A percentile compares a stretch with the other conserved stretches of the same genome.
phyloP scores from a whole-genome alignment of 2,797 vertebrate species.

The Crenichthys baileyi region DNA sequence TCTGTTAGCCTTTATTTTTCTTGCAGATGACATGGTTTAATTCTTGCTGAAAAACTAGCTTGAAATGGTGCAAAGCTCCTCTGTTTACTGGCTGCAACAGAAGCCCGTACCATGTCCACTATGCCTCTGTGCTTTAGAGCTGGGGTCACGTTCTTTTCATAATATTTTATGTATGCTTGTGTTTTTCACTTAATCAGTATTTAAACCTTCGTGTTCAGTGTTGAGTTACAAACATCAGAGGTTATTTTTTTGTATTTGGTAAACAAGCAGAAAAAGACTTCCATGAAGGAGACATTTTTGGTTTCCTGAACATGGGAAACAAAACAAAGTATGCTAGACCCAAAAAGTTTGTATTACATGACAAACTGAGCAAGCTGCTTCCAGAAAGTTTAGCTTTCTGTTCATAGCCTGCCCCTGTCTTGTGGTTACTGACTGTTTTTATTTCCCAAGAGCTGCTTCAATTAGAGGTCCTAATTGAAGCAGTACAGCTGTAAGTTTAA shows the following conservation, averaged over 20 bases:
- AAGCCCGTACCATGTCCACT: not conserved
- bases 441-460: not conserved
- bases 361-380: not conserved
- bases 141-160: not conserved
- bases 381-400: not conserved
- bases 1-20: not conserved
- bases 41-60: not conserved
- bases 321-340: not conserved
- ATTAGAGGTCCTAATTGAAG: slow-evolving; percentile 4
- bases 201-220: not conserved
- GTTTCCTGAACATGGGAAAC: not conserved
- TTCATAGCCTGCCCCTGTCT: not conserved
- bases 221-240: not conserved
- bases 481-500: slow-evolving; percentile 10
- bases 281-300: not conserved
- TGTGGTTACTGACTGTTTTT: not conserved
- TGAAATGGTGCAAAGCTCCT: not conserved
- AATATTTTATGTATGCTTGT: not conserved
- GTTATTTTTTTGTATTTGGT: not conserved
- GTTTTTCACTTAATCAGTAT: not conserved
- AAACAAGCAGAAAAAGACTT: not conserved
- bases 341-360: not conserved
- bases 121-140: not conserved
- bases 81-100: not conserved
- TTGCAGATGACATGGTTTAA: not conserved